Conservation (phyloP, 2,113 vertebrate genomes). For the Stigmatopora nigra region DNA sequence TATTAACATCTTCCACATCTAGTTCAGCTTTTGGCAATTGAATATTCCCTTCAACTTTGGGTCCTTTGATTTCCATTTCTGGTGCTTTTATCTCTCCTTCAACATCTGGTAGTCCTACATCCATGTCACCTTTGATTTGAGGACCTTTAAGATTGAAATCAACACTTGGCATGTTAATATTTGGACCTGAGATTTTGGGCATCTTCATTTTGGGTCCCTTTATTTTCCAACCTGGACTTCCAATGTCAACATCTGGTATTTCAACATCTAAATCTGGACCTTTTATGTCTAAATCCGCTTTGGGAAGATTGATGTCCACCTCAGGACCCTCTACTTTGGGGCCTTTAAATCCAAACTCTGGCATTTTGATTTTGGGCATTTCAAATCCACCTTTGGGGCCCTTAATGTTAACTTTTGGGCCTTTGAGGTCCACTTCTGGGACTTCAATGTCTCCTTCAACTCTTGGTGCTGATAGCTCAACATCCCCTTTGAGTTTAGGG, state of each 20-base stretch:
- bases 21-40: conserved; percentile 8
- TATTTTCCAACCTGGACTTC: not conserved
- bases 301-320: conserved; percentile 6
- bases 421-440: conserved; percentile 5
- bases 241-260: conserved; percentile 10
- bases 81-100: conserved; percentile 21
- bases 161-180: conserved; percentile 31
- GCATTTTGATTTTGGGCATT: conserved; percentile 7
- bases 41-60: conserved; percentile 4
- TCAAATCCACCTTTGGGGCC: not conserved
- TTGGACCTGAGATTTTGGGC: conserved; percentile 14
- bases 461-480: conserved; percentile 16
- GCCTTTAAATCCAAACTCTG: not conserved
- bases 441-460: conserved; percentile 6
- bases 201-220: conserved; percentile 21
- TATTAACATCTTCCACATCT: conserved; percentile 29
- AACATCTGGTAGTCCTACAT: conserved; percentile 9
- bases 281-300: conserved; percentile 9
- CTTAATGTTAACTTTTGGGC: conserved; percentile 10
- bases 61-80: conserved; percentile 32
- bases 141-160: conserved; percentile 21
- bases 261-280: not conserved
- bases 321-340: not conserved
- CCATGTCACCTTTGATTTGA: conserved; percentile 11
- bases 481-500: conserved; percentile 4